These are phyloP conservation scores for Mycteria americana DNA, from an alignment of 2,797 vertebrate species.

Conservation along the genomic window DNA sequence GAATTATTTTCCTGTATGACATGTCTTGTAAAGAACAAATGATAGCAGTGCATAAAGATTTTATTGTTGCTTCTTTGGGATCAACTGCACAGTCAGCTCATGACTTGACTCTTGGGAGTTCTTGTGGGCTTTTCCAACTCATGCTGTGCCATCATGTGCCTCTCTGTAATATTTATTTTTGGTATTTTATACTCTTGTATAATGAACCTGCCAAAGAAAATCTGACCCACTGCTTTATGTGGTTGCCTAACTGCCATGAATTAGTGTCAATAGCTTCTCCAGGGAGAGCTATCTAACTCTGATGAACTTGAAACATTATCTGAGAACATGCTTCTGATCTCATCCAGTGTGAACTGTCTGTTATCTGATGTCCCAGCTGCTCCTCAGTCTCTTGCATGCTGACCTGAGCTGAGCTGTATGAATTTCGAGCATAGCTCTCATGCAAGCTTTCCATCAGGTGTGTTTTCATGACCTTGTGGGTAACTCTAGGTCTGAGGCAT, in stretches of 20 bases:
- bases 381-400: background rate
- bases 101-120: background rate
- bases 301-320: constrained; percentile 1
- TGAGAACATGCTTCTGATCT: background rate
- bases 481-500: background rate
- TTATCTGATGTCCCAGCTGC: background rate
- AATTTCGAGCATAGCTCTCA: background rate
- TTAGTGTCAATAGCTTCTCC: background rate
- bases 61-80: constrained; percentile 1
- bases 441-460: background rate
- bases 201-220: constrained; percentile 13
- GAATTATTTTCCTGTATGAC: background rate
- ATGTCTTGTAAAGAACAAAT: background rate
- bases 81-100: background rate
- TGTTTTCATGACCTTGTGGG: background rate
- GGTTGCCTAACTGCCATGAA: background rate
- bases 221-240: background rate
- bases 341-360: background rate
- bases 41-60: background rate
- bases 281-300: background rate
- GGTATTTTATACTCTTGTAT: background rate
- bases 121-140: background rate
- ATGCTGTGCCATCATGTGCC: background rate
- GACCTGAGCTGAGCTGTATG: background rate
- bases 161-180: background rate